These are phyloP conservation scores for Neolamprologus longior DNA, from an alignment of 2,113 vertebrate species.

Conservation along the genomic window DNA sequence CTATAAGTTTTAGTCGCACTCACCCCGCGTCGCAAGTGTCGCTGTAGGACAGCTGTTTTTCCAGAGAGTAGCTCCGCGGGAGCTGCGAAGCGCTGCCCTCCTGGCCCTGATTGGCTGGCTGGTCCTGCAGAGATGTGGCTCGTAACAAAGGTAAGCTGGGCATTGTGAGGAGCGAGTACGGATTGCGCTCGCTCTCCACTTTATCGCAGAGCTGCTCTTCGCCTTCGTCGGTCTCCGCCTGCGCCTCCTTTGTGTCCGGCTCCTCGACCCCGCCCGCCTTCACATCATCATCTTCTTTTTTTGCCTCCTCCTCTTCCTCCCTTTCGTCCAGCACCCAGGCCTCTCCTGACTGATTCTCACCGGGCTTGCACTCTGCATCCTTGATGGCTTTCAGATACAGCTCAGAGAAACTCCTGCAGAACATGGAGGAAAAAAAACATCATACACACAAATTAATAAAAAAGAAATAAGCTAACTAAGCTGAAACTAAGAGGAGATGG, in stretches of 20 bases:
- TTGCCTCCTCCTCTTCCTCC: conserved; percentile 48
- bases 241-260: not conserved
- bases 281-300: conserved; percentile 30
- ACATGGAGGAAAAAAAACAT: not conserved
- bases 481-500: not conserved
- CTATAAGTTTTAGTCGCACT: not conserved
- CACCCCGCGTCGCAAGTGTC: conserved; percentile 62
- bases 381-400: conserved; percentile 84
- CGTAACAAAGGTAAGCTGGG: conserved; percentile 66
- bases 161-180: conserved; percentile 34
- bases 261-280: not conserved
- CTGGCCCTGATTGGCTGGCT: conserved; percentile 33
- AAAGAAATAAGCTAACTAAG: not conserved
- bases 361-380: conserved; percentile 76
- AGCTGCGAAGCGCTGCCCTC: conserved; percentile 37
- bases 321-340: conserved; percentile 73
- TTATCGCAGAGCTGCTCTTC: not conserved
- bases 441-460: not conserved
- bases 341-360: conserved; percentile 64
- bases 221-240: not conserved
- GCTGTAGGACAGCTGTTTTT: conserved; percentile 45
- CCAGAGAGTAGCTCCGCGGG: conserved; percentile 68
- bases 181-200: conserved; percentile 5
- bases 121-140: conserved; percentile 75
- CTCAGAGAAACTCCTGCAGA: conserved; percentile 83